Evolutionary conservation across 2,888 invertebrate genomes (phyloP).

Genomic region (Mamestra brassicae): DNA sequence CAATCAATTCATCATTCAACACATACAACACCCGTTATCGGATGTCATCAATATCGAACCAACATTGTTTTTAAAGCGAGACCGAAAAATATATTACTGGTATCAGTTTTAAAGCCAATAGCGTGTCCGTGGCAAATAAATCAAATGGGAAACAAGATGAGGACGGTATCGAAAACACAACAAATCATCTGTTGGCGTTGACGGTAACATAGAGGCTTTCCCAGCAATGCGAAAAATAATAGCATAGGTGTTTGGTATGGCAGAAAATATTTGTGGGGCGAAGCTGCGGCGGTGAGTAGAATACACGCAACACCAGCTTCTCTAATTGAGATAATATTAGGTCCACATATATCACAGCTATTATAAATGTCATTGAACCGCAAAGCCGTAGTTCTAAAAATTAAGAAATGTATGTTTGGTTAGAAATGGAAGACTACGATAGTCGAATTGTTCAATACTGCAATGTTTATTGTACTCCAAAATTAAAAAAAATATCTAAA

Average conservation of each 20-base stretch:
- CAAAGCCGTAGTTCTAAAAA: not conserved
- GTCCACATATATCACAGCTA: not conserved
- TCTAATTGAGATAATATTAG: not conserved
- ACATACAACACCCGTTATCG: slow-evolving; percentile 10
- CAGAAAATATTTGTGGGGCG: not conserved
- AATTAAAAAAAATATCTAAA: too few relatives aligned
- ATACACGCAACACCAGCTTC: not conserved
- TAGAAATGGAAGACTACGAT: too few relatives aligned
- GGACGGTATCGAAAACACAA: slow-evolving; percentile 68
- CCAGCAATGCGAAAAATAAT: slow-evolving; percentile 47
- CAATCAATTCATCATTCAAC: slow-evolving; percentile 2
- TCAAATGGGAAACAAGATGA: slow-evolving; percentile 70
- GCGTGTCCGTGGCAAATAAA: slow-evolving; percentile 65
- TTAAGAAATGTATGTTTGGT: not conserved
- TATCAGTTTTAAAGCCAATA: slow-evolving; percentile 65
- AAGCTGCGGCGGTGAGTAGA: not conserved
- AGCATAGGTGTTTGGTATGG: slow-evolving; percentile 16
- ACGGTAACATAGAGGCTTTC: slow-evolving; percentile 59
- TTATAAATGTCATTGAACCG: not conserved
- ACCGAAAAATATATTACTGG: slow-evolving; percentile 48
- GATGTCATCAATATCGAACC: slow-evolving; percentile 30
- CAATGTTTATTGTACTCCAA: too few relatives aligned
- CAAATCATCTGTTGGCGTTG: slow-evolving; percentile 70
- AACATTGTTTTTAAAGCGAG: slow-evolving; percentile 51
- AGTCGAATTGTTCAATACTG: too few relatives aligned